Evolutionary conservation across 2,797 vertebrate species (phyloP), one percentile per base, ranked within the genome.

Genomic region (Dallia pectoralis): DNA sequence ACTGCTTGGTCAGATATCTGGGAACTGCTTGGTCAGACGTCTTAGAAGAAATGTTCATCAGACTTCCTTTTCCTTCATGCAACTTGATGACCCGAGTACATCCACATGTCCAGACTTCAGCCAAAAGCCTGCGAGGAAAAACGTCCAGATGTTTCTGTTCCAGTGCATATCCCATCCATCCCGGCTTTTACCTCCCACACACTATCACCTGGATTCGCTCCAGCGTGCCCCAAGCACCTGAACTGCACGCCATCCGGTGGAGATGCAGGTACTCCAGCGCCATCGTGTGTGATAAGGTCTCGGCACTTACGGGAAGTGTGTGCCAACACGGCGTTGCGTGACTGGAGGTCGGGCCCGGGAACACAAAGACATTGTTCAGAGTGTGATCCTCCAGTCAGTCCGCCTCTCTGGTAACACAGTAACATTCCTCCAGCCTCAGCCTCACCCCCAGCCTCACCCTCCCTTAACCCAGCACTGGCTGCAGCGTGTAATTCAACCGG

Each of bases 301-400:
- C 32, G 22, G 64, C 32, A 33, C 3, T 40, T 63, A 63, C 15
- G 61, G 61, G 18, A 63, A 63, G 27, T 63, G 61, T 63, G 61
- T 63, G 29, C 30, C 9, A 8, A 66, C 64, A 66, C 66, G 59
- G 68, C 63, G 59, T 62, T 74, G 72, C 49, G 72, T 70, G 67
- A 73, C 67, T 68, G 14, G 67, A 72, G 70, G 75, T 67, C 53
- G 32, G 71, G 49, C 47, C 30, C 59, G 22, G 19, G 67, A 78
- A 78, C 73, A 78, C 73, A 74, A 74, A 78, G 73, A 62, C 77
- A 78, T 74, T 78, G 76, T 78, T 64, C 70, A 64, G 49, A 7
- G 68, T 62, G 63, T 27, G 25, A 29, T 27, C 61, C n/a, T 16
- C 40, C 64, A 65, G 63, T 66, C 48, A 53, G 47, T 36, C 64